Base-by-base conservation (phyloP, 2,888 invertebrate species). In the Priocnemis perturbator region DNA sequence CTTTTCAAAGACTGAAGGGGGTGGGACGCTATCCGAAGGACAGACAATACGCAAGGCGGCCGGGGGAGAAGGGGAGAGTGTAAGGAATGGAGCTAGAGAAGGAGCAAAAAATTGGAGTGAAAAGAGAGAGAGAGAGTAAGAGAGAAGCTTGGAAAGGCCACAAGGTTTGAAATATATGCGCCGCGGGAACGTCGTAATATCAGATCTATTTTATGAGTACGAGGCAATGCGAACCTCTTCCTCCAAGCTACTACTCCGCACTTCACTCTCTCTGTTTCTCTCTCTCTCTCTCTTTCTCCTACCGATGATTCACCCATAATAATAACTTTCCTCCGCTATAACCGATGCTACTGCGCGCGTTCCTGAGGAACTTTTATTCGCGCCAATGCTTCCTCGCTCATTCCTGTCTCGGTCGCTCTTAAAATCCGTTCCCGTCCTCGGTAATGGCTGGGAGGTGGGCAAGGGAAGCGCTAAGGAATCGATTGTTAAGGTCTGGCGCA, bases 181-280 rank as follows among this genome's bases (percentile, higher is more conserved):
- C 37, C 37, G 37, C 37, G 37, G 37, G 37, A 37, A 3, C 37
- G 37, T 37, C 37, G 74, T 76, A 75, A 77, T 78, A 77, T 78
- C 74, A 64, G 64, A 77, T 74, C 71, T 73, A 71, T 77, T 81
- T 81, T 81, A 79, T 70, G 77, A 77, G 76, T 62, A 17, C 50
- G 21, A 20, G 37, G 64, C 56, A 67, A 74, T 58, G 76, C 65
- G 63, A 71, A 67, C 44, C 68, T 60, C 53, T 64, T 52, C 64
- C 52, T 52, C 67, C 64, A 58, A 56, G 57, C 44, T 44, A 30
- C 64, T 52, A 59, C 60, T 55, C 61, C 60, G 52, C 67, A 55
- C 62, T 60, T 17, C 57, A 23, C 56, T 61, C 50, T n/a, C 44
- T 7, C 14, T 64, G n/a, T n/a, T 60, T 17, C 57, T 19, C 56